Evolutionary conservation across 2,797 vertebrate species (phyloP), one percentile per base, ranked within the genome.

Genomic region (Dipus sagitta): DNA sequence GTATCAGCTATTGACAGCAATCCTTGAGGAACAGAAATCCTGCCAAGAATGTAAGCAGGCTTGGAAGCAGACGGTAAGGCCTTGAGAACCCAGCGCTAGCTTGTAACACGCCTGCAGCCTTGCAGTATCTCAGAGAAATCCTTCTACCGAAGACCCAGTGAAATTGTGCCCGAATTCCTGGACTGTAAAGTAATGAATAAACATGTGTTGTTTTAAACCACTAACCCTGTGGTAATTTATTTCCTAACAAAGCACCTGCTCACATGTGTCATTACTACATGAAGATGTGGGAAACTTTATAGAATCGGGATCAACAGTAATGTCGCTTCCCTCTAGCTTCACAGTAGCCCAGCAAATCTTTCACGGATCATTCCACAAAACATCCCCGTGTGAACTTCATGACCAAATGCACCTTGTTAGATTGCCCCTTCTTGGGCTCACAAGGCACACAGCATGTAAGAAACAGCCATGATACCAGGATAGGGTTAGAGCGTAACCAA

Each of bases 1-100:
- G 30, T 1, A 58, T n/a, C 10, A 38, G 28, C 54, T 54, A n/a
- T 34, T 34, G 24, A 54, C 77, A 77, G 38, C 65, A 74, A 62
- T 81, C 60, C 76, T 77, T 28, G 60, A 62, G 32, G 65, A 82
- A 78, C 30, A n/a, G n/a, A 90, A 93, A 90, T 93, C 70, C 75
- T 86, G 32, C 60, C 67, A 72, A 72, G 14, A 78, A 52, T 15
- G 0, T 30, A 78, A 62, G 23, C 78, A 30, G 89, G 24, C 76
- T 38, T 70, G 18, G 71, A 82, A 72, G 71, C 32, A 82, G 76
- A 70, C 20, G 85, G 5, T 15, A 17, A 28, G 14, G 68, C 26
- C 58, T 68, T 78, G 38, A 94, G 62, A 91, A 54, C 52, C 23
- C 15, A 65, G 26, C 10, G 64, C 74, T 38, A 30, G 32, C 24